These are phyloP conservation scores for Lates calcarifer DNA, from an alignment of 2,113 vertebrate genomes.

Conservation along the genomic window DNA sequence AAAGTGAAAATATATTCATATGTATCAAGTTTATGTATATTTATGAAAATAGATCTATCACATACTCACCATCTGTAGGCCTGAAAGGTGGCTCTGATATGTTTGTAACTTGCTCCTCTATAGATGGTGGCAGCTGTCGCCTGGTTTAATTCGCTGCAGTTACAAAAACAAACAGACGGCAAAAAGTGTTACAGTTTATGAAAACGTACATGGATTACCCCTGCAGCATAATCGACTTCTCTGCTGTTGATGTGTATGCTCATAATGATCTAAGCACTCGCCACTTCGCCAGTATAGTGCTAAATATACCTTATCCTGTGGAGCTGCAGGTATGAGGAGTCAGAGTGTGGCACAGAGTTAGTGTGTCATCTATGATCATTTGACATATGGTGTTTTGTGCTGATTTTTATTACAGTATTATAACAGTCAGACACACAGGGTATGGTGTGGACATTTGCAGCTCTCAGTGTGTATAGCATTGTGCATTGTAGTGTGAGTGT, in stretches of 20 bases:
- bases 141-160: not conserved
- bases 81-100: not conserved
- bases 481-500: slow-evolving; percentile 13
- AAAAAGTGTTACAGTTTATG: not conserved
- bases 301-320: not conserved
- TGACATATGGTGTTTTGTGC: no score
- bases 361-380: not conserved
- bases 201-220: not conserved
- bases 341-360: no score
- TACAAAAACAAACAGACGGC: not conserved
- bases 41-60: no score
- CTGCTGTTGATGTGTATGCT: no score
- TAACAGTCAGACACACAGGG: not conserved
- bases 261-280: no score
- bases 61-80: not conserved
- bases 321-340: not conserved
- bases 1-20: no score
- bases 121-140: not conserved
- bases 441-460: not conserved
- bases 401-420: not conserved
- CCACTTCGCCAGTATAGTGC: not conserved
- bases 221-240: no score
- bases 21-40: no score
- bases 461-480: slow-evolving; percentile 35
- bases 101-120: not conserved